These are phyloP conservation scores for Siniperca scherzeri DNA, from an alignment of 2,797 vertebrate species.

Conservation along the genomic window DNA sequence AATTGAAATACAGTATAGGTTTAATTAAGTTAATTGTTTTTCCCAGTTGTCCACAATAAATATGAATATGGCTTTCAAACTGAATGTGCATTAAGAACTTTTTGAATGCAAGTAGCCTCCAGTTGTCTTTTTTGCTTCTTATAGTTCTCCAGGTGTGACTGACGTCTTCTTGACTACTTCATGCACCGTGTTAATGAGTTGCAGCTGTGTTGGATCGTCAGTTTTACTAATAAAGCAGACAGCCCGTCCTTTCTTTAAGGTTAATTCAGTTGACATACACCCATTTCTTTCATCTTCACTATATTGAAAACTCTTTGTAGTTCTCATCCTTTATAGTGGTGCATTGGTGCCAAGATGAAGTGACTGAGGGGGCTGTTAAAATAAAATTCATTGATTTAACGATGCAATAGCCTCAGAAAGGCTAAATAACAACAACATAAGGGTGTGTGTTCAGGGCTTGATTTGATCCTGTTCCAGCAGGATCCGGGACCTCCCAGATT, in stretches of 20 bases:
- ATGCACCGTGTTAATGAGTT: slow-evolving; percentile 2
- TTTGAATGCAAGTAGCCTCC: background rate
- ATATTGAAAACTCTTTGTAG: background rate
- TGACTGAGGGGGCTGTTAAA: too few relatives aligned
- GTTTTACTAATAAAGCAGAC: slow-evolving; percentile 6
- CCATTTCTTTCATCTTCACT: background rate
- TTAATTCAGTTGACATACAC: slow-evolving; percentile 6
- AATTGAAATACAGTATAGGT: background rate
- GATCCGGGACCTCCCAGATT: too few relatives aligned
- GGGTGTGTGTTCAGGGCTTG: too few relatives aligned
- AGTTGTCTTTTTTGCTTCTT: background rate
- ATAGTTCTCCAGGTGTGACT: background rate
- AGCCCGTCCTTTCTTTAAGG: background rate
- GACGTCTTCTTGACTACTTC: slow-evolving; percentile 7
- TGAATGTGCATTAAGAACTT: background rate
- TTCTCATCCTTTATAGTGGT: too few relatives aligned
- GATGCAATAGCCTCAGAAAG: too few relatives aligned
- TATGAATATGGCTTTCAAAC: background rate
- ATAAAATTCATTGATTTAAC: too few relatives aligned
- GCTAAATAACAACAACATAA: too few relatives aligned
- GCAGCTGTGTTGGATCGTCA: background rate
- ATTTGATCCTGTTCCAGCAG: too few relatives aligned
- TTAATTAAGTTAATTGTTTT: background rate
- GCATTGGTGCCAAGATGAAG: too few relatives aligned
- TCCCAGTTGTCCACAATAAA: background rate